These are phyloP conservation scores for Xenopus borealis DNA, from an alignment of 2,113 vertebrate genomes.

Conservation along the genomic window DNA sequence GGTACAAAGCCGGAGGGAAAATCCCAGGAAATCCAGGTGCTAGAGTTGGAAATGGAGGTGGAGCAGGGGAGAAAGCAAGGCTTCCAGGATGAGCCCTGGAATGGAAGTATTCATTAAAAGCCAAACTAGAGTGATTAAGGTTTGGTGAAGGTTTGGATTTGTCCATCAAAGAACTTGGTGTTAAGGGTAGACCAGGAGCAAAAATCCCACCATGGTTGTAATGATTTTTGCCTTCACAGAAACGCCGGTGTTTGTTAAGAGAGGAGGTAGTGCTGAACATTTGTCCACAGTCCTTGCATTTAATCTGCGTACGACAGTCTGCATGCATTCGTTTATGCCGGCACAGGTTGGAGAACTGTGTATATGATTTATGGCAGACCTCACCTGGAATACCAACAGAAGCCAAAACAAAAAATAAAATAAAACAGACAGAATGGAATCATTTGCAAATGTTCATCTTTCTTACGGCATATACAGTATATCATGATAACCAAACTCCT, in stretches of 20 bases:
- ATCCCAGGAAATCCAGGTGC: conserved; percentile 85
- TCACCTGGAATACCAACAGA: conserved; percentile 82
- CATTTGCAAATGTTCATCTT: not conserved
- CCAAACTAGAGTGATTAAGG: conserved; percentile 84
- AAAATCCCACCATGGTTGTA: conserved; percentile 84
- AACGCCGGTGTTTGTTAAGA: conserved; percentile 98
- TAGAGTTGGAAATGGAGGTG: conserved; percentile 75
- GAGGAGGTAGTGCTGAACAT: conserved; percentile 99
- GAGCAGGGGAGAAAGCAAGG: conserved; percentile 79
- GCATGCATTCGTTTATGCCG: conserved; percentile 99
- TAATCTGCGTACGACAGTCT: conserved; percentile 98
- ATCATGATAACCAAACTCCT: too few relatives aligned
- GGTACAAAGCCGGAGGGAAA: conserved; percentile 89
- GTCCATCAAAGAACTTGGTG: conserved; percentile 86
- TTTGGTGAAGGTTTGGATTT: conserved; percentile 83
- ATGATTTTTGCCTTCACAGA: conserved; percentile 99
- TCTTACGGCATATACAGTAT: too few relatives aligned
- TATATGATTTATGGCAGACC: conserved; percentile 99
- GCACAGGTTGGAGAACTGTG: conserved; percentile 99
- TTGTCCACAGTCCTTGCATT: conserved; percentile 98
- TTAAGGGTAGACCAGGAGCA: conserved; percentile 84
- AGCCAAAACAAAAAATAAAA: conserved; percentile 61
- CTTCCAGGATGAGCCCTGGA: conserved; percentile 82
- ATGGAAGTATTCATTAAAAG: conserved; percentile 89
- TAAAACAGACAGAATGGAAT: conserved; percentile 10